phyloP scores from a whole-genome alignment of 2,113 vertebrate genomes.

The Hyla sarda region DNA sequence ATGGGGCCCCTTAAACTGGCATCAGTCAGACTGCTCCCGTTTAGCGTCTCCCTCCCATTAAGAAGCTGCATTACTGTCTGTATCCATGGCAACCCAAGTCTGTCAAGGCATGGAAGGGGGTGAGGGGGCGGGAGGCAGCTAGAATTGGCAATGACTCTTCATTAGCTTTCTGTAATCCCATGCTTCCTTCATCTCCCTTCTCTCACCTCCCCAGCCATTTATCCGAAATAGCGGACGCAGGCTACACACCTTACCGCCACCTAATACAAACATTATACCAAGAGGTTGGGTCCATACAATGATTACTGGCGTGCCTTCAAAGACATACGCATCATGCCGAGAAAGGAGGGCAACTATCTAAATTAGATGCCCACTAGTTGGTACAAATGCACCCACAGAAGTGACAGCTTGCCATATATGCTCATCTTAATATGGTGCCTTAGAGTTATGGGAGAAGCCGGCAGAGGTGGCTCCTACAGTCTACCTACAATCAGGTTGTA shows the following conservation, averaged over 20 bases:
- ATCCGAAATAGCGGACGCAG: background rate
- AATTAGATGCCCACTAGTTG: background rate
- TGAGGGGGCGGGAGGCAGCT: slow-evolving; percentile 58
- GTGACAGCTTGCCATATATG: background rate
- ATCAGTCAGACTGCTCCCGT: slow-evolving; percentile 44
- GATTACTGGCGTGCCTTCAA: background rate
- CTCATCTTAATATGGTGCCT: no score
- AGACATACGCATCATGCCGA: background rate
- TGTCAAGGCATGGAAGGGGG: slow-evolving; percentile 61
- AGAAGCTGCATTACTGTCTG: slow-evolving; percentile 64
- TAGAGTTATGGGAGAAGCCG: no score
- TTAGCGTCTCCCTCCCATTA: slow-evolving; percentile 36
- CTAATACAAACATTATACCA: background rate
- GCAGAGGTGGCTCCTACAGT: background rate
- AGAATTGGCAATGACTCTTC: slow-evolving; percentile 63
- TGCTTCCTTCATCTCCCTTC: background rate
- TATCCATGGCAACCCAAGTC: slow-evolving; percentile 71
- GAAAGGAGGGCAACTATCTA: background rate
- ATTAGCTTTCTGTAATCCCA: slow-evolving; percentile 31
- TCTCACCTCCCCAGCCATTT: slow-evolving; percentile 25
- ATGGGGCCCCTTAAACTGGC: slow-evolving; percentile 45
- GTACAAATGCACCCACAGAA: background rate
- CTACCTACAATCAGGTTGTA: background rate
- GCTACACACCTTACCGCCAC: background rate
- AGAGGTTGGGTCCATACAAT: background rate